Base-by-base conservation (phyloP, 2,113 vertebrate species). In the Carassius gibelio region DNA sequence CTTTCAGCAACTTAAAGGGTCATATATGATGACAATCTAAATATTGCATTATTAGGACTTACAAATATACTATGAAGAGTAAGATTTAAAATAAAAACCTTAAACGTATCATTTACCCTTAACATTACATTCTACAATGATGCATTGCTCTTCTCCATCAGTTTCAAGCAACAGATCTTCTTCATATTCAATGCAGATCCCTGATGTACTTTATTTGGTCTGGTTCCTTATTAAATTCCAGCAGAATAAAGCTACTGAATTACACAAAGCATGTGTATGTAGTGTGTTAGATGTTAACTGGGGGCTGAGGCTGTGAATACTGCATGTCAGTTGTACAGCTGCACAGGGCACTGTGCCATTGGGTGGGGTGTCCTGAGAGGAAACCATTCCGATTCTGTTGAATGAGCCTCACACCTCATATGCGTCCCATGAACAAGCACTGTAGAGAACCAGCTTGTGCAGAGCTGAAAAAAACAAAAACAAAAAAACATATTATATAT, bases 311-410 rank as follows among this genome's bases (percentile, higher is more conserved):
- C 85, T 26, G 86, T 84, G 93, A 87, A 59, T 89, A 93, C 85
- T 89, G 84, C 87, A 88, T 89, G 81, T 91, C 87, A 91, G 90
- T 89, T 75, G 87, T 87, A 89, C 93, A 93, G 92, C 92, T 89
- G 92, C 83, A 77, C 88, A 87, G 89, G 87, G 93, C 92, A 87
- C 87, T 0, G 86, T 89, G 91, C 93, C 94, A 90, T 88, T 90
- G 94, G 92, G 90, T 93, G 93, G 93, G 92, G 92, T 90, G 81
- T 88, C 87, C 88, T 81, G 85, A 89, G 81, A 92, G 93, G 91
- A 89, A 90, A 91, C 86, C 0, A 0, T 84, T 85, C 86, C 85
- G 85, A 93, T 90, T 91, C 88, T 89, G 88, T 91, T 84, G 87
- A 86, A 88, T 83, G 86, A 92, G 89, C 89, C 77, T 71, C 76